Conservation (phyloP, 2,888 invertebrate genomes). For the Belgica antarctica region DNA sequence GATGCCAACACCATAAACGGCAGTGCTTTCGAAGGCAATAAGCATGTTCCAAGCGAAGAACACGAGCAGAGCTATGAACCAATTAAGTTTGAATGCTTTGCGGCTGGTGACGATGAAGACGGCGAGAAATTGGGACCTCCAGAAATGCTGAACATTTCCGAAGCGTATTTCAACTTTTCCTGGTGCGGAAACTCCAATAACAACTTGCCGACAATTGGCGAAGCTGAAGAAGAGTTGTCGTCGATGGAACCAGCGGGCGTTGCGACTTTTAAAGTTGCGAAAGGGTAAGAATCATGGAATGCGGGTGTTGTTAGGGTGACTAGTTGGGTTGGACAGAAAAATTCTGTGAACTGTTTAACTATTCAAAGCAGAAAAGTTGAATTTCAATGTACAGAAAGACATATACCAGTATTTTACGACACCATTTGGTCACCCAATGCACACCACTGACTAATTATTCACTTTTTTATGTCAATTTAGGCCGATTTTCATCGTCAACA, state of each 20-base stretch:
- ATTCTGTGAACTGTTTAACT: no score
- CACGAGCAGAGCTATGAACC: slow-evolving; percentile 51
- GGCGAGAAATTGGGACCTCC: slow-evolving; percentile 55
- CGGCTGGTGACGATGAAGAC: slow-evolving; percentile 49
- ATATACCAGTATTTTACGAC: no score
- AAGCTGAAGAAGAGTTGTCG: slow-evolving; percentile 55
- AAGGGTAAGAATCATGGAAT: slow-evolving; percentile 31
- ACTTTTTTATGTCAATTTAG: slow-evolving; percentile 18
- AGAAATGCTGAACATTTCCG: slow-evolving; percentile 54
- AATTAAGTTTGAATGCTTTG: slow-evolving; percentile 33
- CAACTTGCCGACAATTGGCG: slow-evolving; percentile 55
- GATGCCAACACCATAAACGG: slow-evolving; percentile 32
- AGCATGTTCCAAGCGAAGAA: slow-evolving; percentile 47
- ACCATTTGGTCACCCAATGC: neutral
- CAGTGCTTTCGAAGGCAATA: slow-evolving; percentile 47
- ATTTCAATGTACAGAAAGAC: no score
- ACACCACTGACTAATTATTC: no score
- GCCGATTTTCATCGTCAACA: slow-evolving; percentile 35
- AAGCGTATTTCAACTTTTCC: slow-evolving; percentile 54
- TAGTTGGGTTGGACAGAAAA: no score
- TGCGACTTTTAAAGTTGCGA: neutral
- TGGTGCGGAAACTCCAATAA: slow-evolving; percentile 52
- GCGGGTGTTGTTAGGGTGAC: no score
- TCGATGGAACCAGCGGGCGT: slow-evolving; percentile 50
- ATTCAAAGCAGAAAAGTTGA: no score